phyloP scores from a whole-genome alignment of 2,888 invertebrate species.

The Cerastis leucographa region DNA sequence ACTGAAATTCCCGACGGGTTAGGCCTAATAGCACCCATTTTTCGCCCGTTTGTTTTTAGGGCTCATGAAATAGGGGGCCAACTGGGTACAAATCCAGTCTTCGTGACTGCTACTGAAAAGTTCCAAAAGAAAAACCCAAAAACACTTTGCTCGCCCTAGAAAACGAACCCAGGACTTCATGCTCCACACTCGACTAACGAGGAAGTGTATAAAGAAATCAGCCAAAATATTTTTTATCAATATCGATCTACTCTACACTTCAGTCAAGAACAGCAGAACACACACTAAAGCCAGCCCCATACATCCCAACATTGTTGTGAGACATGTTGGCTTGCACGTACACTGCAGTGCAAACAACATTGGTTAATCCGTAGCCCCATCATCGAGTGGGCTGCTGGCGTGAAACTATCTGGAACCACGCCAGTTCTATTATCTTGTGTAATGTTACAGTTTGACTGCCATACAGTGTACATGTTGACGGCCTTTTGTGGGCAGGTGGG shows the following conservation, averaged over 20 bases:
- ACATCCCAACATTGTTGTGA: slow-evolving; percentile 53
- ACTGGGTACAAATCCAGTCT: too few species aligned
- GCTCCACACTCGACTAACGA: too few species aligned
- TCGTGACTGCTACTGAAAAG: too few species aligned
- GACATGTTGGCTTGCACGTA: slow-evolving; percentile 58
- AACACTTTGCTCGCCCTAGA: too few species aligned
- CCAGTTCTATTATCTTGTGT: slow-evolving; percentile 83
- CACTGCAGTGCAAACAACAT: slow-evolving; percentile 74
- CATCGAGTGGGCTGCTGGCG: slow-evolving; percentile 72
- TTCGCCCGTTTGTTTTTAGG: too few species aligned
- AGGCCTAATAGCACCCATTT: too few species aligned
- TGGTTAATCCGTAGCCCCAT: slow-evolving; percentile 81
- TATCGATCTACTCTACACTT: neutral
- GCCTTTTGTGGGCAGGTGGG: slow-evolving; percentile 60
- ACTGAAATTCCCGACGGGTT: too few species aligned
- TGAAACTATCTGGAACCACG: slow-evolving; percentile 81
- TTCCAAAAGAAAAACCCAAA: too few species aligned
- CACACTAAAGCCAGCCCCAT: slow-evolving; percentile 22
- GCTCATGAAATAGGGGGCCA: too few species aligned
- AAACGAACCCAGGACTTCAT: too few species aligned
- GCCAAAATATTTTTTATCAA: too few species aligned
- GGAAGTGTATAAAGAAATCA: too few species aligned
- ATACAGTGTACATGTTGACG: slow-evolving; percentile 62
- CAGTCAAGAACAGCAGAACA: slow-evolving; percentile 1
- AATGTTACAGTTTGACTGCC: slow-evolving; percentile 67